Percentiles rank a stretch among this genome's conserved stretches.
These are phyloP conservation scores for Cerastoderma edule DNA, from an alignment of 2,888 invertebrate species.

Conservation along the genomic window DNA sequence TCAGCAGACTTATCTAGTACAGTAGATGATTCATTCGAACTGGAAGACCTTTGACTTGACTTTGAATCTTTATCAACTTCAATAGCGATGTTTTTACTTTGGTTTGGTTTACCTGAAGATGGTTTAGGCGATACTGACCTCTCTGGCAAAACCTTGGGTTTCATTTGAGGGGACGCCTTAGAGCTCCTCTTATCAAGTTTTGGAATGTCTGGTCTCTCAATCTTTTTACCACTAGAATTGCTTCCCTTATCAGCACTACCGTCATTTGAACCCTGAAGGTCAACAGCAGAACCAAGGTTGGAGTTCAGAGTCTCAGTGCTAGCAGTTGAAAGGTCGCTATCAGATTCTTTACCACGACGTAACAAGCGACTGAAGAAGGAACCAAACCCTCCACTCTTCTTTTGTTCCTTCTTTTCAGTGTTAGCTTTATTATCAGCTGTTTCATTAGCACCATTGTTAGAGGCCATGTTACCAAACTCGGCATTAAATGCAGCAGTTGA, in stretches of 20 bases:
- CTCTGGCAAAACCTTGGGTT: constrained; percentile 58
- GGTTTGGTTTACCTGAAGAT: constrained; percentile 30
- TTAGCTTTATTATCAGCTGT: constrained; percentile 51
- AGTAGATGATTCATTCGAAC: constrained; percentile 18
- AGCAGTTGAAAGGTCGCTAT: constrained; percentile 39
- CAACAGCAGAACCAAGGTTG: constrained; percentile 39
- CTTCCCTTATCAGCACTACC: constrained; percentile 45
- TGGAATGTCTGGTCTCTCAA: constrained; percentile 26
- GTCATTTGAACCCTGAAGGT: constrained; percentile 19
- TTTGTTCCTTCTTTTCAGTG: constrained; percentile 48
- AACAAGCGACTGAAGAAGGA: constrained; percentile 75
- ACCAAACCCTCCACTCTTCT: constrained; percentile 69
- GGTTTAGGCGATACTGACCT: constrained; percentile 51
- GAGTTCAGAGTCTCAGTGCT: constrained; percentile 46
- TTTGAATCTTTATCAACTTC: constrained; percentile 35
- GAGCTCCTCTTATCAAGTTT: constrained; percentile 49
- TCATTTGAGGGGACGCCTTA: constrained; percentile 60
- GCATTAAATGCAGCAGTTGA: neutral
- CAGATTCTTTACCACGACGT: constrained; percentile 67
- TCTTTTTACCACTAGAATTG: constrained; percentile 27
- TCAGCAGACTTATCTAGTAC: constrained; percentile 6
- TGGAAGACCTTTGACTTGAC: constrained; percentile 36
- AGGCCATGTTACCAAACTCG: constrained; percentile 11
- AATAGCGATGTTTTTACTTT: constrained; percentile 25
- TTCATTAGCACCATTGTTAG: constrained; percentile 37